Conservation (phyloP, 2,797 vertebrate species). For the Micropoecilia bifurca region DNA sequence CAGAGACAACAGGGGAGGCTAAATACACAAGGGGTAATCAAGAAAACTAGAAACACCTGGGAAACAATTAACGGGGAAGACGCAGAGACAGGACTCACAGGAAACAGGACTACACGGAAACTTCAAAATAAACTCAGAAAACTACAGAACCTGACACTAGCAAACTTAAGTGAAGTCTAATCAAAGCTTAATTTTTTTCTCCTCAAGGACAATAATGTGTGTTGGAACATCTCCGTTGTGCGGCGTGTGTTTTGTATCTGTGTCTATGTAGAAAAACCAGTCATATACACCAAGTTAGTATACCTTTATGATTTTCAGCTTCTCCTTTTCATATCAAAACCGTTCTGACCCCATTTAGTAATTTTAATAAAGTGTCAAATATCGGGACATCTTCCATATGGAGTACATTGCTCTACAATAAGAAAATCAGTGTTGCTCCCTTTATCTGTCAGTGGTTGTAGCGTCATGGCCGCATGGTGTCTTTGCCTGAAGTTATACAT, state of each 20-base stretch:
- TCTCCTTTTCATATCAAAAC: neutral
- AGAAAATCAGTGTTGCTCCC: neutral
- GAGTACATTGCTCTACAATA: neutral
- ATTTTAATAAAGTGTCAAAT: neutral
- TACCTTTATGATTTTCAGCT: neutral
- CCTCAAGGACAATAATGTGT: constrained; percentile 54
- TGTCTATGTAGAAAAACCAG: constrained; percentile 3
- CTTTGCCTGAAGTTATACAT: constrained; percentile 50
- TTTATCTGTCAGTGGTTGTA: neutral
- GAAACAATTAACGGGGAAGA: too few species aligned
- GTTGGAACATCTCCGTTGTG: constrained; percentile 31
- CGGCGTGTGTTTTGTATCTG: constrained; percentile 57
- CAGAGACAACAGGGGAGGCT: too few species aligned
- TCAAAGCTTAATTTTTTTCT: constrained; percentile 35
- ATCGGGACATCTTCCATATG: neutral
- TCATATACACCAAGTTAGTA: too few species aligned
- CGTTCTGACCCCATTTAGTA: neutral
- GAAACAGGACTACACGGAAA: too few species aligned
- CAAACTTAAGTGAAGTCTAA: constrained; percentile 56
- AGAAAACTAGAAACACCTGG: too few species aligned
- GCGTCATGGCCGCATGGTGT: constrained; percentile 42
- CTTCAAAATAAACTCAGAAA: too few species aligned
- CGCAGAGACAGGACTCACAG: too few species aligned
- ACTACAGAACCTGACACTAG: too few species aligned
- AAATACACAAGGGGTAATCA: too few species aligned